These are phyloP conservation scores for Malaclemys terrapin DNA, from an alignment of 2,113 vertebrate genomes.

Conservation along the genomic window DNA sequence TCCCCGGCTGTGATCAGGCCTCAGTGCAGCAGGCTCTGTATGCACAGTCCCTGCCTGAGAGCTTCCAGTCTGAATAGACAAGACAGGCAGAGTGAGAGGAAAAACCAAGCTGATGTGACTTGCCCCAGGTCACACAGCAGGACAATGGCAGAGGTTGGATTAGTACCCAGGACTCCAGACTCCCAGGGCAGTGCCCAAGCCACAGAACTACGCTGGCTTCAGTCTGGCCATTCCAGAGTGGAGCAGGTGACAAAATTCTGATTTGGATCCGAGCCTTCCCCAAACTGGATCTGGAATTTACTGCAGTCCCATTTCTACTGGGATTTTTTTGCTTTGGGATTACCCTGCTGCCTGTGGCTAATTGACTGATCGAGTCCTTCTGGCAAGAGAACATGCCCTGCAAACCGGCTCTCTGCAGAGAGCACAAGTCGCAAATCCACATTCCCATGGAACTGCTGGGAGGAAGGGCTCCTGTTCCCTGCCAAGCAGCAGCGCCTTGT, in stretches of 20 bases:
- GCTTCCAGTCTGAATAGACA: neutral
- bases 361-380: neutral
- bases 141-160: accelerated
- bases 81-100: neutral
- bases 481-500: neutral
- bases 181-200: accelerated
- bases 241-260: neutral
- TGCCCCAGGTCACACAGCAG: neutral
- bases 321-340: accelerated
- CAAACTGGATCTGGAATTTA: neutral
- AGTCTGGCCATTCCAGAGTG: accelerated
- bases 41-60: accelerated
- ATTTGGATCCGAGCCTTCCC: accelerated
- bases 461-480: neutral
- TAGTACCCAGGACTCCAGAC: neutral
- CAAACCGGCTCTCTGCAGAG: neutral
- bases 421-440: neutral
- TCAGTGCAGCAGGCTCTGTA: neutral
- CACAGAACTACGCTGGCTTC: neutral
- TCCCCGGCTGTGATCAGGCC: neutral
- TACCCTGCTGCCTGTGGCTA: neutral
- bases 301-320: accelerated
- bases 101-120: neutral
- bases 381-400: neutral
- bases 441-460: neutral